phyloP scores from a whole-genome alignment of 1,140 invertebrate species.

The Pectinophora gossypiella region DNA sequence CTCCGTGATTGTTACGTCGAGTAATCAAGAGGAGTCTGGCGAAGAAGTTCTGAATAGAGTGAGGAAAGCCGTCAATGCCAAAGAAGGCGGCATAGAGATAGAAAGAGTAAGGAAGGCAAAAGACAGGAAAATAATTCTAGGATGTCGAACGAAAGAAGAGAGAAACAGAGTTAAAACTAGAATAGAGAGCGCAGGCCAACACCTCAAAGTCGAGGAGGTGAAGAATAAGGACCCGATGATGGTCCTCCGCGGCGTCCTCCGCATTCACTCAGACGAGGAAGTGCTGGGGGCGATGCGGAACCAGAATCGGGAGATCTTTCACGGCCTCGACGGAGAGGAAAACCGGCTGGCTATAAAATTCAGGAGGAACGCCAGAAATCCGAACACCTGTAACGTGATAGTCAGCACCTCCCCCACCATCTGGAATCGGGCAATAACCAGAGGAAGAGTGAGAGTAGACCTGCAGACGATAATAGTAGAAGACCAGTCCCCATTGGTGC shows the following conservation, averaged over 20 bases:
- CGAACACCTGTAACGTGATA: background rate
- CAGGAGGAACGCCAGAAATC: background rate
- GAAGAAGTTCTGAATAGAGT: background rate
- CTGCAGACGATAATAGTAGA: background rate
- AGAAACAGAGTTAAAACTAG: background rate
- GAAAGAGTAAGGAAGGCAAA: too few species aligned
- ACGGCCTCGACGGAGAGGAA: too few species aligned
- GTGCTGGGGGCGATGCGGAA: background rate
- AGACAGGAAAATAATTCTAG: too few species aligned
- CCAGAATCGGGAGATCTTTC: background rate
- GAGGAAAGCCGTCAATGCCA: too few species aligned
- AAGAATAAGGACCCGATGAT: too few species aligned
- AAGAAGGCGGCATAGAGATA: too few species aligned
- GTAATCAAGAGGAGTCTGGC: background rate
- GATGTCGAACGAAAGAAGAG: too few species aligned
- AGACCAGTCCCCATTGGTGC: background rate
- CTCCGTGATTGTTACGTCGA: background rate
- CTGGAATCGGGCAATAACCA: background rate
- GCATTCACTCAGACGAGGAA: too few species aligned
- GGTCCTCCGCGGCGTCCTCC: too few species aligned
- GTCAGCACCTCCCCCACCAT: background rate
- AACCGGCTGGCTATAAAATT: background rate
- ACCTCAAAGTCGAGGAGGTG: too few species aligned
- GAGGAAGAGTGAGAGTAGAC: background rate
- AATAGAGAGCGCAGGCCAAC: too few species aligned